Evolutionary conservation across 2,888 invertebrate genomes (phyloP).

Genomic region (Ernsta delagoae): DNA sequence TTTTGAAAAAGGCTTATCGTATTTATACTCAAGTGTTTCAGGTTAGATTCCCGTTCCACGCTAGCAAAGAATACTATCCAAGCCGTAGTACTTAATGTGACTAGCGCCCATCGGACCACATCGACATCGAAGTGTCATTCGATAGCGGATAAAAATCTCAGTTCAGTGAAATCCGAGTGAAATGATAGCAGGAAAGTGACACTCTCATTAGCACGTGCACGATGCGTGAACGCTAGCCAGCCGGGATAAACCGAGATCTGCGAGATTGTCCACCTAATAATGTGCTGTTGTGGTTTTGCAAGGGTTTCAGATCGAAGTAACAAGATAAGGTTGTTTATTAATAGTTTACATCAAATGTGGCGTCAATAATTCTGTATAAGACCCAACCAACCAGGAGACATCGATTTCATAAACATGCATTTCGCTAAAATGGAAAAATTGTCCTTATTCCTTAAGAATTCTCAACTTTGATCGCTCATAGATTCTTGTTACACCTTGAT

Average conservation of each 20-base stretch:
- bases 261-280: background rate
- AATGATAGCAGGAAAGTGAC: slow-evolving; percentile 46
- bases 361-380: no score
- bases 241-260: slow-evolving; percentile 6
- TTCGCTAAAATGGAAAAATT: no score
- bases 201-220: slow-evolving; percentile 43
- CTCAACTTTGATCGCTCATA: no score
- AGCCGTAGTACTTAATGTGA: background rate
- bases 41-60: background rate
- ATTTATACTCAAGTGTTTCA: background rate
- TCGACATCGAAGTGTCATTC: slow-evolving; percentile 25
- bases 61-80: background rate
- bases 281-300: background rate
- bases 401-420: no score
- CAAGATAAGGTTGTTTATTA: background rate
- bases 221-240: slow-evolving; percentile 40
- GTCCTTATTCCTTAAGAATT: no score
- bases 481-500: no score
- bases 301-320: background rate
- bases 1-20: no score
- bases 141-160: slow-evolving; percentile 44
- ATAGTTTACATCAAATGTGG: slow-evolving; percentile 5
- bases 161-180: slow-evolving; percentile 47
- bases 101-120: slow-evolving; percentile 17
- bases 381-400: no score